Conservation (phyloP, 2,797 vertebrate species). For the Champsocephalus esox region DNA sequence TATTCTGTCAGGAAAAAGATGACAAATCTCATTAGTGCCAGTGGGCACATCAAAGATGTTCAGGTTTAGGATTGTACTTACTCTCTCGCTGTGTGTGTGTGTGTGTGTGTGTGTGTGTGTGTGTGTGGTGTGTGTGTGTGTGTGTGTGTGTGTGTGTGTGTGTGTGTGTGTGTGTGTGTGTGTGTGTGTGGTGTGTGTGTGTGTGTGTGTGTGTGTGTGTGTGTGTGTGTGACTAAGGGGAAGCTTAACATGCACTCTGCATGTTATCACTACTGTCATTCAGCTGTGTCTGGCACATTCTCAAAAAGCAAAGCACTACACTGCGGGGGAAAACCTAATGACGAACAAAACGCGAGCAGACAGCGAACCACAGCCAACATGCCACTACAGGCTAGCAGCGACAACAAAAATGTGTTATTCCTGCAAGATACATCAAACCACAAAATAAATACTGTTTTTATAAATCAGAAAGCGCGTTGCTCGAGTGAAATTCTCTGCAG, state of each 20-base stretch:
- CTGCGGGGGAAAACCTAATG: constrained; percentile 52
- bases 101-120: constrained; percentile 26
- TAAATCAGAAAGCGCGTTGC: constrained; percentile 28
- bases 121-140: constrained; percentile 1
- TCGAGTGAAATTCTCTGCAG: constrained; percentile 25
- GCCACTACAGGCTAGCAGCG: constrained; percentile 11
- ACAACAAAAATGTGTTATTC: constrained; percentile 29
- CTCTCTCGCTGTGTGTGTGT: neutral
- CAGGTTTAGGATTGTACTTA: constrained; percentile 46
- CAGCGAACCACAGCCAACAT: constrained; percentile 29
- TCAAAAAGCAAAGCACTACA: constrained; percentile 52
- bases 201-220: neutral
- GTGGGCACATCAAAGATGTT: constrained; percentile 58
- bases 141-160: constrained; percentile 28
- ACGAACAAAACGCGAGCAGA: constrained; percentile 55
- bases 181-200: constrained; percentile 1
- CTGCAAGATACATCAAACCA: constrained; percentile 25
- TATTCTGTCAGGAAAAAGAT: constrained; percentile 50
- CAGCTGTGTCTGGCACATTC: constrained; percentile 57
- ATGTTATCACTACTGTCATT: constrained; percentile 62
- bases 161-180: constrained; percentile 1
- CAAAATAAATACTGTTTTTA: constrained; percentile 40
- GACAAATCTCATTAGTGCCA: constrained; percentile 60
- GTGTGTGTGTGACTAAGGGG: constrained; percentile 51
- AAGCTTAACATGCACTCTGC: constrained; percentile 61